phyloP scores from a whole-genome alignment of 2,888 invertebrate genomes.

The Camptogramma bilineatum region DNA sequence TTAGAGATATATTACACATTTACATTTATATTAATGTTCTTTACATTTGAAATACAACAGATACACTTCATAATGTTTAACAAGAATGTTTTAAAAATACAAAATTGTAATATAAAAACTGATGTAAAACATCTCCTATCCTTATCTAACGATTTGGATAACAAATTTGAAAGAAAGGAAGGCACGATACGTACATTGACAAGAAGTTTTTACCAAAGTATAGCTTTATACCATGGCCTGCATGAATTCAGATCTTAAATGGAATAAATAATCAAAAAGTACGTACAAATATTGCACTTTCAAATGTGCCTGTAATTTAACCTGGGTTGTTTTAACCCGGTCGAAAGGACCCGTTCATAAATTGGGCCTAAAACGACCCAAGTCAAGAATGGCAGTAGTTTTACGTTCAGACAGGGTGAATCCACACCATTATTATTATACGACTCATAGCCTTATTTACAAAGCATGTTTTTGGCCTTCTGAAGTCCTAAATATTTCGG shows the following conservation, averaged over 20 bases:
- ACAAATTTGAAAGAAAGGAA: conserved; percentile 49
- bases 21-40: conserved; percentile 62
- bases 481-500: conserved; percentile 72
- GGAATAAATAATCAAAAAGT: conserved; percentile 41
- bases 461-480: conserved; percentile 80
- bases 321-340: conserved; percentile 27
- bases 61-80: conserved; percentile 29
- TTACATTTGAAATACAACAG: conserved; percentile 51
- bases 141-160: conserved; percentile 48
- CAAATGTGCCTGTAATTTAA: conserved; percentile 51
- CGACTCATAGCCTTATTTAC: conserved; percentile 70
- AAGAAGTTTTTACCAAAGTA: conserved; percentile 4
- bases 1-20: conserved; percentile 70
- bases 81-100: conserved; percentile 31
- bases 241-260: conserved; percentile 57
- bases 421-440: conserved; percentile 35
- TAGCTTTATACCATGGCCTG: conserved; percentile 38
- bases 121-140: conserved; percentile 44
- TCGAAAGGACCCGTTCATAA: conserved; percentile 9
- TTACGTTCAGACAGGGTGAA: conserved; percentile 33
- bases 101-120: conserved; percentile 40
- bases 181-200: conserved; percentile 34
- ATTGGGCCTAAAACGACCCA: conserved; percentile 14
- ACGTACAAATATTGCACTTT: conserved; percentile 62
- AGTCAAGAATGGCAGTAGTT: conserved; percentile 34